Evolutionary conservation across 2,113 vertebrate species (phyloP).

Genomic region (Phaethornis superciliosus): DNA sequence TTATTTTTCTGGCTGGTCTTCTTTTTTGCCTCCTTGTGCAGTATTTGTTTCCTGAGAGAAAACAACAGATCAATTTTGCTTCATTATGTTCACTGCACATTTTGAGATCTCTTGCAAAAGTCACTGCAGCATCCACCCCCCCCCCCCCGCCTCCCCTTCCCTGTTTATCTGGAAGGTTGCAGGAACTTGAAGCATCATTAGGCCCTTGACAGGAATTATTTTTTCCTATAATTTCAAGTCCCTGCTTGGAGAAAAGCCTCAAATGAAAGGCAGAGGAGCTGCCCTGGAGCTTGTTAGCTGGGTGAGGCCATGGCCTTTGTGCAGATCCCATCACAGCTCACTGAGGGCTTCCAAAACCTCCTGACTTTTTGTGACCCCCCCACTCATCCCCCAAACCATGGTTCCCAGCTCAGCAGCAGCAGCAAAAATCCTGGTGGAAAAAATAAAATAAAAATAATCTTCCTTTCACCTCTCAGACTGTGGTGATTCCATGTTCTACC

Average conservation of each 20-base stretch:
- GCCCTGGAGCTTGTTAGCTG: constrained; percentile 26
- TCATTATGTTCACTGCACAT: background rate
- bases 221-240: background rate
- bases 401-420: background rate
- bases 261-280: constrained; percentile 25
- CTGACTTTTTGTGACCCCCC: background rate
- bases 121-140: background rate
- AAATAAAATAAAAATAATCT: background rate
- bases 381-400: background rate
- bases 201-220: background rate
- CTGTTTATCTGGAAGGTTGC: background rate
- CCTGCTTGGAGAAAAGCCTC: constrained; percentile 8
- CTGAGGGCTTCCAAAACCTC: background rate
- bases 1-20: background rate
- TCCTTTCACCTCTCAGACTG: background rate
- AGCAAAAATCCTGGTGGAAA: background rate
- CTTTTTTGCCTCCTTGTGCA: background rate
- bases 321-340: background rate
- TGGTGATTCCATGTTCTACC: background rate
- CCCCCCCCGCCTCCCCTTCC: background rate
- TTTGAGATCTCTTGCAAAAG: constrained; percentile 11
- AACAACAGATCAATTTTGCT: constrained; percentile 34
- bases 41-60: constrained; percentile 9
- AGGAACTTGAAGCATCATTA: constrained; percentile 36
- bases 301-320: background rate